Conservation (phyloP, 1,140 invertebrate species). For the Pogonomyrmex californicus region DNA sequence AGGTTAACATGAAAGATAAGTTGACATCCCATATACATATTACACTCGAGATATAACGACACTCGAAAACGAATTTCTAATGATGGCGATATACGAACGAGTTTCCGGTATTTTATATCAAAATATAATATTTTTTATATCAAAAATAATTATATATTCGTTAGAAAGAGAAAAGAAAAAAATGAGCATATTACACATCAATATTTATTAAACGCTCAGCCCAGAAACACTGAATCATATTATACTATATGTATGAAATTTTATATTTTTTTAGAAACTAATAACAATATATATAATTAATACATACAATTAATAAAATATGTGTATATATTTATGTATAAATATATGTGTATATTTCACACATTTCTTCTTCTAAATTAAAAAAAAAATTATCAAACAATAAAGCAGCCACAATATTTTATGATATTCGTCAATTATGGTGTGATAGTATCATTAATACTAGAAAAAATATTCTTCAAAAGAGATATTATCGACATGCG, state of each 20-base stretch:
- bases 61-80: slow-evolving; percentile 41
- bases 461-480: background rate
- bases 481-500: background rate
- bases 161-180: background rate
- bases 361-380: background rate
- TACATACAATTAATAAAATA: slow-evolving; percentile 11
- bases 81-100: slow-evolving; percentile 27
- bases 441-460: background rate
- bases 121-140: slow-evolving; percentile 17
- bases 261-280: background rate
- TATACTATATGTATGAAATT: too few species aligned
- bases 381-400: too few species aligned
- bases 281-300: background rate
- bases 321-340: background rate
- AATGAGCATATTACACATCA: background rate
- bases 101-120: slow-evolving; percentile 21
- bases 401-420: background rate
- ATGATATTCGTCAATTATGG: background rate
- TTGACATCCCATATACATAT: slow-evolving; percentile 51
- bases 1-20: slow-evolving; percentile 41
- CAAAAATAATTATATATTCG: background rate
- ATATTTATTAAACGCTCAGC: background rate
- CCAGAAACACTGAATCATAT: too few species aligned
- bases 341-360: background rate
- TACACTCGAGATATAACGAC: slow-evolving; percentile 39